These are phyloP conservation scores for Marasmarcha lunaedactyla DNA, from an alignment of 2,888 invertebrate species.

Conservation along the genomic window DNA sequence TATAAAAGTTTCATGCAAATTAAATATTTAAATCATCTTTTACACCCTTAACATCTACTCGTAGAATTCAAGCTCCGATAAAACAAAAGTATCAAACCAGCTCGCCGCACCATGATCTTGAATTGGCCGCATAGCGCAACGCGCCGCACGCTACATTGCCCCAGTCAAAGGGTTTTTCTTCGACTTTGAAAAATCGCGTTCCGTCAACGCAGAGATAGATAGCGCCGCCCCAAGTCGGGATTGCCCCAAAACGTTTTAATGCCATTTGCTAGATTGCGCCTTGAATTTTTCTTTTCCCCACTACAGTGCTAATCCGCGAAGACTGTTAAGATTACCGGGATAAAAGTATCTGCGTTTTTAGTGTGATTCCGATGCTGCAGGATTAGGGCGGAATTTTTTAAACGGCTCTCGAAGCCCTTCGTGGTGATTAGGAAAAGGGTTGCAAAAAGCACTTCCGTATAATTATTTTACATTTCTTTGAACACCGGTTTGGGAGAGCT, in stretches of 20 bases:
- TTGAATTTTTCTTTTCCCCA: constrained; percentile 60
- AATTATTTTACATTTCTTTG: constrained; percentile 60
- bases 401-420: constrained; percentile 41
- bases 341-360: constrained; percentile 64
- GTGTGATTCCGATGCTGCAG: constrained; percentile 56
- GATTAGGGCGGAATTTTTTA: constrained; percentile 59
- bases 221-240: constrained; percentile 25
- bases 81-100: constrained; percentile 43
- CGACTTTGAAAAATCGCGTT: constrained; percentile 65
- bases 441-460: constrained; percentile 48
- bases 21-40: too few species aligned
- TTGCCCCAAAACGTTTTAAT: constrained; percentile 68
- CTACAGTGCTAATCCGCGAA: constrained; percentile 65
- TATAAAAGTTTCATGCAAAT: too few species aligned
- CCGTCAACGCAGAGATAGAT: constrained; percentile 29
- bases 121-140: constrained; percentile 57
- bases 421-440: constrained; percentile 55
- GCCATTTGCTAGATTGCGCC: constrained; percentile 70
- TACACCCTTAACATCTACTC: too few species aligned
- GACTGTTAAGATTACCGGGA: constrained; percentile 54
- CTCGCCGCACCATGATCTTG: constrained; percentile 19
- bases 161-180: constrained; percentile 54
- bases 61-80: too few species aligned
- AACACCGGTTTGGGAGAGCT: constrained; percentile 27
- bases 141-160: constrained; percentile 66